Percentiles rank a stretch among this genome's conserved stretches.
Evolutionary conservation across 2,797 vertebrate genomes (phyloP).

Genomic region (Muscicapa striata): DNA sequence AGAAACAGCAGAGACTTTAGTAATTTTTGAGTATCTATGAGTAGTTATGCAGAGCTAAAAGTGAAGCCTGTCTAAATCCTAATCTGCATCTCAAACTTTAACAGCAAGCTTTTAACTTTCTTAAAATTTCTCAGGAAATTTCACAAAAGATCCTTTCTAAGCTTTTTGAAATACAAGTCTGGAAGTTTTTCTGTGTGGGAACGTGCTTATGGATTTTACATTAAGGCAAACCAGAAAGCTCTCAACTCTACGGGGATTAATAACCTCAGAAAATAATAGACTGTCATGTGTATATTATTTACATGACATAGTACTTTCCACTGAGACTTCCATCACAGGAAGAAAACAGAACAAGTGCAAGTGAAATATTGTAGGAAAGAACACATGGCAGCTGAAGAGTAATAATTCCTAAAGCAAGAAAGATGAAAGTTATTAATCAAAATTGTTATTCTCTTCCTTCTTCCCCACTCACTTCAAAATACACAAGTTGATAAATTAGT

Average conservation of each 20-base stretch:
- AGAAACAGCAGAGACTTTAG: neutral
- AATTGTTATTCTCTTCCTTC: slow-evolving; percentile 21
- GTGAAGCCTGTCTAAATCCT: neutral
- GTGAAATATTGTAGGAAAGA: slow-evolving; percentile 68
- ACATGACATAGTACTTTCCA: slow-evolving; percentile 70
- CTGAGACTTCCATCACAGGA: slow-evolving; percentile 61
- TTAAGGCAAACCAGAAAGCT: slow-evolving; percentile 68
- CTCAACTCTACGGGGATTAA: slow-evolving; percentile 59
- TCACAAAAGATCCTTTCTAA: neutral
- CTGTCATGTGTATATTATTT: slow-evolving; percentile 66
- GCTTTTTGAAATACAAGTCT: slow-evolving; percentile 2
- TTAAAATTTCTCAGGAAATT: slow-evolving; percentile 27
- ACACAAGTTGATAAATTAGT: slow-evolving; percentile 52
- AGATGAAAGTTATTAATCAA: slow-evolving; percentile 52
- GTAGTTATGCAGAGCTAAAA: neutral
- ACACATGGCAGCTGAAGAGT: slow-evolving; percentile 43
- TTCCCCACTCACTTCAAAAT: slow-evolving; percentile 16
- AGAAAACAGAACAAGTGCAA: slow-evolving; percentile 71
- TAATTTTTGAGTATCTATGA: neutral
- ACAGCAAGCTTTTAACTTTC: neutral
- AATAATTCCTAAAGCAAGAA: slow-evolving; percentile 55
- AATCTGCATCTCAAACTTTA: neutral
- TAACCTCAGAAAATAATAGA: slow-evolving; percentile 69
- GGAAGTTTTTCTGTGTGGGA: slow-evolving; percentile 33
- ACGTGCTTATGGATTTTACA: slow-evolving; percentile 66